Conservation (phyloP, 1,140 invertebrate species). For the Anastatus disparis region DNA sequence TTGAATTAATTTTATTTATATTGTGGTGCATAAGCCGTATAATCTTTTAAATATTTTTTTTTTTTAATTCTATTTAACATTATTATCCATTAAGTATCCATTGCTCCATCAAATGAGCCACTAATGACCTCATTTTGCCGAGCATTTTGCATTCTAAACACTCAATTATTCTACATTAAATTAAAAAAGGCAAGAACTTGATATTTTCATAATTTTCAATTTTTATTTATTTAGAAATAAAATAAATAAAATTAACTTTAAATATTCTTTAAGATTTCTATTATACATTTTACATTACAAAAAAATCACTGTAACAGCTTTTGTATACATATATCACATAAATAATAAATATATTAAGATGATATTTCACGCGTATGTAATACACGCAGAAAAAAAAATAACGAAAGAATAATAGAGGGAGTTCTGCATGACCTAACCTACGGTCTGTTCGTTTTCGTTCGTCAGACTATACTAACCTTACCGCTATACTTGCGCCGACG, state of each 20-base stretch:
- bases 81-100: no score
- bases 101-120: no score
- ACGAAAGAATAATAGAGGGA: neutral
- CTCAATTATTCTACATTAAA: no score
- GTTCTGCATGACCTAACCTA: constrained; percentile 16
- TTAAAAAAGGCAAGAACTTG: no score
- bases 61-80: no score
- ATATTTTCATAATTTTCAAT: no score
- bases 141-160: no score
- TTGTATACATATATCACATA: neutral
- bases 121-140: no score
- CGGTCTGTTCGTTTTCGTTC: neutral
- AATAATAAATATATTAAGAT: neutral
- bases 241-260: neutral
- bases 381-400: neutral
- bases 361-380: neutral
- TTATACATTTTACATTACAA: neutral
- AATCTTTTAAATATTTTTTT: no score
- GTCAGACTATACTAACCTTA: constrained; percentile 21
- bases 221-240: neutral
- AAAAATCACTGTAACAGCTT: neutral
- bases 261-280: neutral
- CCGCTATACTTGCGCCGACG: constrained; percentile 21
- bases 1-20: no score
- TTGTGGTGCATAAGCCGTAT: no score